Percentiles rank a stretch among this genome's conserved stretches.
phyloP scores from a whole-genome alignment of 2,797 vertebrate genomes.

The Pantherophis vulpinus region DNA sequence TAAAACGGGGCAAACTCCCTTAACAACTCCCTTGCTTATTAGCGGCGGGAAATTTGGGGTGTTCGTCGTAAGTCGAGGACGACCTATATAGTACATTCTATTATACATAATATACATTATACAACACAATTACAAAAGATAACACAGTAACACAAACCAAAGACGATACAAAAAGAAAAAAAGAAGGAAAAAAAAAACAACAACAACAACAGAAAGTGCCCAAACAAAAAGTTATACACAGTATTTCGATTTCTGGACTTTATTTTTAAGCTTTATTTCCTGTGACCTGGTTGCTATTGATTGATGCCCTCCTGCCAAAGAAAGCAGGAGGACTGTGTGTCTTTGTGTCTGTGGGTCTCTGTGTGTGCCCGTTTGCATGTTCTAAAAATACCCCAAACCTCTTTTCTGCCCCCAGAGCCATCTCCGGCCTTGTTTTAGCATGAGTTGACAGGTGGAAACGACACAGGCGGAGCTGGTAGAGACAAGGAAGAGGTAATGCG shows the following conservation, averaged over 20 bases:
- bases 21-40: no score
- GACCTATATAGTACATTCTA: no score
- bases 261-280: neutral
- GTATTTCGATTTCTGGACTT: neutral
- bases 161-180: neutral
- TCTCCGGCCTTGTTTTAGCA: neutral
- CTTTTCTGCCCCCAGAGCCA: neutral
- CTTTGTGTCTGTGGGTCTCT: no score
- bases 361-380: neutral
- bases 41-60: no score
- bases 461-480: neutral
- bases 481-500: neutral
- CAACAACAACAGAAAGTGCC: no score
- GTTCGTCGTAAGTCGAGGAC: no score
- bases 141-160: neutral
- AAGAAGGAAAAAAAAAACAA: accelerated
- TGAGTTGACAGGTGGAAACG: neutral
- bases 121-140: neutral
- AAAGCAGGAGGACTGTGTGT: neutral
- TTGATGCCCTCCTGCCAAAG: neutral
- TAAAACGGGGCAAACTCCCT: no score
- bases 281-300: slow-evolving; percentile 16
- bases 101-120: no score
- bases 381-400: slow-evolving; percentile 47
- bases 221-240: no score